These are phyloP conservation scores for Lysandra bellargus DNA, from an alignment of 2,888 invertebrate genomes.

Conservation along the genomic window DNA sequence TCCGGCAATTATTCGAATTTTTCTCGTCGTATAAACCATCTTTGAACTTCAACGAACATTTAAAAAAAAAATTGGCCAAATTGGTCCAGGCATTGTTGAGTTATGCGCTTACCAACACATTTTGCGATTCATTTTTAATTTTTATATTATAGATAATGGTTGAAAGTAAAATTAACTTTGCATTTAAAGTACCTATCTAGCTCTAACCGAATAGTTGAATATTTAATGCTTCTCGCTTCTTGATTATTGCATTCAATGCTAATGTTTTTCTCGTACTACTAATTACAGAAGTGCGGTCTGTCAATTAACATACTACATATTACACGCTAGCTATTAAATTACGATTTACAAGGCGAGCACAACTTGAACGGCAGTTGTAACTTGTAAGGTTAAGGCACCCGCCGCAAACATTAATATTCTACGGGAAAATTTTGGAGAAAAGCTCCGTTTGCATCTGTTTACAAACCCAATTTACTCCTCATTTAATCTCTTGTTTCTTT, in stretches of 20 bases:
- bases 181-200: too few species aligned
- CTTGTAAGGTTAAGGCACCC: background rate
- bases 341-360: background rate
- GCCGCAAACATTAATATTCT: constrained; percentile 24
- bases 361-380: background rate
- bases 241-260: background rate
- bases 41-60: too few species aligned
- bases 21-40: too few species aligned
- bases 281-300: background rate
- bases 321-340: constrained; percentile 12
- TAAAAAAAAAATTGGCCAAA: too few species aligned
- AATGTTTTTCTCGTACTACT: constrained; percentile 1
- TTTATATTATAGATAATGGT: too few species aligned
- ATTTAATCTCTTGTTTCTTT: constrained; percentile 20
- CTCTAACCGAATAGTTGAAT: background rate
- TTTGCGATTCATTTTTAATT: too few species aligned
- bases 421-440: background rate
- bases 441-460: constrained; percentile 12
- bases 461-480: constrained; percentile 20
- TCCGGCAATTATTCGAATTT: too few species aligned
- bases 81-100: too few species aligned
- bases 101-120: too few species aligned
- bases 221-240: background rate
- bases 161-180: too few species aligned
- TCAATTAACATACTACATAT: background rate